Conservation (phyloP, 2,797 vertebrate genomes). For the Picus viridis region DNA sequence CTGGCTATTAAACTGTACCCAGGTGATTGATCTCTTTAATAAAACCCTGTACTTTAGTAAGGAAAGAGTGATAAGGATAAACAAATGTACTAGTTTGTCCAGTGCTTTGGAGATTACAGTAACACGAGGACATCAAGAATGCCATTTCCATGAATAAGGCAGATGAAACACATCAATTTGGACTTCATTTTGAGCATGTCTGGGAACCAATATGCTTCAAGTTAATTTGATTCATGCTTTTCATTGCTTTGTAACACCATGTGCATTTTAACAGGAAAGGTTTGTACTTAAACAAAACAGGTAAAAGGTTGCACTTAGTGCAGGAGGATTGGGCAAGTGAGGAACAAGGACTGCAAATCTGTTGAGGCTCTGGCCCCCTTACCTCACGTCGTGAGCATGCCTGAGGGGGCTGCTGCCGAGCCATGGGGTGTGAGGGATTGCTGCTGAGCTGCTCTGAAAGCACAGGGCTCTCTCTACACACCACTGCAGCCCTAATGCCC, state of each 20-base stretch:
- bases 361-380: neutral
- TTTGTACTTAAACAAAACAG: constrained; percentile 46
- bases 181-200: constrained; percentile 68
- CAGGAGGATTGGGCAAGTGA: neutral
- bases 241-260: constrained; percentile 70
- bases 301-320: constrained; percentile 59
- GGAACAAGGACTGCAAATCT: neutral
- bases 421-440: neutral
- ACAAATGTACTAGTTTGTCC: constrained; percentile 82
- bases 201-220: constrained; percentile 63
- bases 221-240: constrained; percentile 75
- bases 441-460: neutral
- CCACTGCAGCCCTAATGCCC: neutral
- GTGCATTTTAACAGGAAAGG: constrained; percentile 61
- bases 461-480: neutral
- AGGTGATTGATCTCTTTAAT: constrained; percentile 87
- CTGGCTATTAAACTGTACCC: constrained; percentile 78
- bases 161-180: constrained; percentile 81
- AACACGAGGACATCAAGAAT: constrained; percentile 71
- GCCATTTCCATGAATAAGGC: constrained; percentile 78
- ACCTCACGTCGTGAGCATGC: neutral
- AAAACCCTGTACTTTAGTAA: constrained; percentile 80
- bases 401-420: neutral
- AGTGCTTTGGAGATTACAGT: constrained; percentile 76
- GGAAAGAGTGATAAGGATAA: constrained; percentile 81